Percentiles rank a stretch among this genome's conserved stretches.
Conservation (phyloP, 2,797 vertebrate species). For the Poecilia gillii region DNA sequence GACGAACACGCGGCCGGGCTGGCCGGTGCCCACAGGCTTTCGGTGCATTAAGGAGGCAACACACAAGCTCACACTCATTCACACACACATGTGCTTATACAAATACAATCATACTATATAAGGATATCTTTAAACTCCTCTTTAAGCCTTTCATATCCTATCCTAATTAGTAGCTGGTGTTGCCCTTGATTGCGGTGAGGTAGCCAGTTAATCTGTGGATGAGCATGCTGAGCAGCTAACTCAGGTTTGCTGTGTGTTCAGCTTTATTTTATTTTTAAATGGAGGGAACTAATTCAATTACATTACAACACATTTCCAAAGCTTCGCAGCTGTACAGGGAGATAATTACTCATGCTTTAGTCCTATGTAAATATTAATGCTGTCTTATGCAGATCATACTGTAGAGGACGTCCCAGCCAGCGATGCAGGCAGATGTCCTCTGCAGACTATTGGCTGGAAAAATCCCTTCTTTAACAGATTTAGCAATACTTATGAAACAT, state of each 20-base stretch:
- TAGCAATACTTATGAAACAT: background rate
- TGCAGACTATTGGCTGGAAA: background rate
- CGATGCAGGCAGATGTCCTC: background rate
- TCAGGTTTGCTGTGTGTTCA: constrained; percentile 45
- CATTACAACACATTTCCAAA: constrained; percentile 61
- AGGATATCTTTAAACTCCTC: constrained; percentile 65
- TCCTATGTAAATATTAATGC: constrained; percentile 56
- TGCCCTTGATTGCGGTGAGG: constrained; percentile 63
- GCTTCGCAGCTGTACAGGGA: constrained; percentile 48
- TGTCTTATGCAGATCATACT: constrained; percentile 38
- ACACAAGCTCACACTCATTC: constrained; percentile 35
- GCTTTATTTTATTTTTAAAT: constrained; percentile 62
- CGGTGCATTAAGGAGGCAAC: constrained; percentile 69
- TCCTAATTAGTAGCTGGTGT: constrained; percentile 62
- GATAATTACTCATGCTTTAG: constrained; percentile 66
- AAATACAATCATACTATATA: constrained; percentile 45
- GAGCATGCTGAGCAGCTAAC: constrained; percentile 40
- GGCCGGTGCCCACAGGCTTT: constrained; percentile 72
- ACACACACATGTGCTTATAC: constrained; percentile 17
- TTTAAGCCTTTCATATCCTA: constrained; percentile 54
- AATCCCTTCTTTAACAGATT: background rate
- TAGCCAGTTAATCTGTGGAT: constrained; percentile 59
- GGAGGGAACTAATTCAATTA: constrained; percentile 63
- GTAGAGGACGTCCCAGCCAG: constrained; percentile 19
- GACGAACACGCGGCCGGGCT: constrained; percentile 60